phyloP scores from a whole-genome alignment of 1,140 invertebrate genomes.

The Drosophila burlai region DNA sequence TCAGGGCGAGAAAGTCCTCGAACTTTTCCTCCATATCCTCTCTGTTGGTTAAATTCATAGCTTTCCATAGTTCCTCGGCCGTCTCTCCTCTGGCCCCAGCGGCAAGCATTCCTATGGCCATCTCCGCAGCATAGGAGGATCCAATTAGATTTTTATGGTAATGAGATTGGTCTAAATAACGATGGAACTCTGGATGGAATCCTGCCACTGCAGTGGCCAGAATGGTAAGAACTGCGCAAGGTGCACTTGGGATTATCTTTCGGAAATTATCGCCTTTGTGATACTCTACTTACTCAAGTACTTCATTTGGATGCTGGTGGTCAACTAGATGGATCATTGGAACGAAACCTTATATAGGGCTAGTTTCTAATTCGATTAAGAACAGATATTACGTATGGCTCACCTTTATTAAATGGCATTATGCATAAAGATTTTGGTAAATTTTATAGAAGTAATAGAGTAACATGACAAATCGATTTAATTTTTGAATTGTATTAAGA shows the following conservation, averaged over 20 bases:
- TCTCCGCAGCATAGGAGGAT: neutral
- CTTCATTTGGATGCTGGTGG: neutral
- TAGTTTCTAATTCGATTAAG: neutral
- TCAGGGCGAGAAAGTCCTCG: accelerated
- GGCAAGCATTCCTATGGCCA: neutral
- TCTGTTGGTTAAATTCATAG: neutral
- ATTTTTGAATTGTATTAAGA: too few species aligned
- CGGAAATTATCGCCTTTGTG: neutral
- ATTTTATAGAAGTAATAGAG: neutral
- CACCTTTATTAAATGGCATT: neutral
- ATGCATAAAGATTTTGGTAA: neutral
- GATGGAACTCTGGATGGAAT: neutral
- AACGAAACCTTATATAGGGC: neutral
- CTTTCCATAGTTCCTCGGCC: neutral
- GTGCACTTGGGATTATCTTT: neutral
- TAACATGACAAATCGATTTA: too few species aligned
- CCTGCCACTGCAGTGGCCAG: neutral
- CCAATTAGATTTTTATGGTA: neutral
- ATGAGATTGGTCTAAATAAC: neutral
- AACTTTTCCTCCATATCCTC: neutral
- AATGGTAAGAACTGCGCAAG: neutral
- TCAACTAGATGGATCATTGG: neutral
- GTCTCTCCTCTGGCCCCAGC: neutral
- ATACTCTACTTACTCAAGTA: neutral
- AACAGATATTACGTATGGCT: neutral